Evolutionary conservation across 2,888 invertebrate genomes (phyloP), one percentile per base, ranked within the genome.

Genomic region (Taenaris catops): DNA sequence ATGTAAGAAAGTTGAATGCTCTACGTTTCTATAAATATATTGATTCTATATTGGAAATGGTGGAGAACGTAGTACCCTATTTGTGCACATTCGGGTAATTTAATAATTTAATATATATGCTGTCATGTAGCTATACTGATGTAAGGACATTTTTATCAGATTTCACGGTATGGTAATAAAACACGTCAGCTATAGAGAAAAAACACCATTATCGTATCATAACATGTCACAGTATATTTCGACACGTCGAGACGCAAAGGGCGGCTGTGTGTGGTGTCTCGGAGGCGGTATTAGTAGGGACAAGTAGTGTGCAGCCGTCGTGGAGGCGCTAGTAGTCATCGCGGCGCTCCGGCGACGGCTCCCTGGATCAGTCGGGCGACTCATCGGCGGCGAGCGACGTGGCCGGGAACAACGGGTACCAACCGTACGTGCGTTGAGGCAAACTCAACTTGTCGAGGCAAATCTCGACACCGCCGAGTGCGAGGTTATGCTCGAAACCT

Each of bases 331-430:
- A 74, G 54, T 68, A 40, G 53, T 71, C 67, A 36, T 75, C 67
- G 53, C 61, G 70, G 57, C 75, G 76, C 66, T 86, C 84, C 65
- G 84, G 84, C 80, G 84, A 84, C 81, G 83, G 83, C 76, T 84
- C 84, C 50, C 83, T 68, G 57, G 81, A 87, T 86, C 84, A 86
- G 69, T 86, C 84, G 58, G 84, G 84, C 43, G 84, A 84, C 55
- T 89, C 90, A 63, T 90, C 80, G 51, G 70, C 93, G 10, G 92
- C 94, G 46, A 95, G 90, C 32, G 94, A 93, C 57, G 94, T 93
- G 69, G 95, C 94, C 17, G 96, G 95, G 79, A 96, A 96, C 49
- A 97, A 89, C 44, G 95, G 94, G 87, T 96, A 97, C 97, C 97
- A 97, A 47, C 95, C 95, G 57, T 92, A 91, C 24, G 94, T 94